Conservation (phyloP, 2,888 invertebrate genomes). For the Epirrita christyi region DNA sequence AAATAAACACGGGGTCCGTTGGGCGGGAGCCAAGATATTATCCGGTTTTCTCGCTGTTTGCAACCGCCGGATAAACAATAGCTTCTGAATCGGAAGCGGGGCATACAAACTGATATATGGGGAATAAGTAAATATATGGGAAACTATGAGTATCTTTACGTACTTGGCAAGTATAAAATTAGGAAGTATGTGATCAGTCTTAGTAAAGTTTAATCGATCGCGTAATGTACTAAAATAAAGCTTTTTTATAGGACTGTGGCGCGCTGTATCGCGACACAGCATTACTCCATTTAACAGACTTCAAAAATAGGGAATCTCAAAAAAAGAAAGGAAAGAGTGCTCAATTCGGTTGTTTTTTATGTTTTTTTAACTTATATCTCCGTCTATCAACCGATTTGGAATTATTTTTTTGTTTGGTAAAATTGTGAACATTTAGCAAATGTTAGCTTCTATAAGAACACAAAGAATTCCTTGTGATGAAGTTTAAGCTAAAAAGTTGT, state of each 20-base stretch:
- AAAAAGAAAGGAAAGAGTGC: too few relatives aligned
- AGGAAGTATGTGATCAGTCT: neutral
- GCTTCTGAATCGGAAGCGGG: conserved; percentile 27
- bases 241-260: too few relatives aligned
- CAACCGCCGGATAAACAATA: conserved; percentile 36
- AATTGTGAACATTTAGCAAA: neutral
- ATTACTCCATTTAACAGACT: too few relatives aligned
- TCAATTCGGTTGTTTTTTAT: too few relatives aligned
- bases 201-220: neutral
- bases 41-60: conserved; percentile 32
- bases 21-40: conserved; percentile 37
- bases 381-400: too few relatives aligned
- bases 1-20: conserved; percentile 37
- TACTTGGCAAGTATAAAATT: conserved; percentile 1
- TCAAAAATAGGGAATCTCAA: too few relatives aligned
- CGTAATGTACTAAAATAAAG: too few relatives aligned
- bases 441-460: neutral
- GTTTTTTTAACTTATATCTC: too few relatives aligned
- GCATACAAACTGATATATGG: conserved; percentile 26
- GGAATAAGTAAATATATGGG: conserved; percentile 23
- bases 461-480: conserved; percentile 9
- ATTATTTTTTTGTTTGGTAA: neutral
- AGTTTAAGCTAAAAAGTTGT: conserved; percentile 9
- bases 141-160: conserved; percentile 10
- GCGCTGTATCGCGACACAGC: too few relatives aligned